Evolutionary conservation across 1,140 invertebrate species (phyloP).

Genomic region (Drosophila novamexicana): DNA sequence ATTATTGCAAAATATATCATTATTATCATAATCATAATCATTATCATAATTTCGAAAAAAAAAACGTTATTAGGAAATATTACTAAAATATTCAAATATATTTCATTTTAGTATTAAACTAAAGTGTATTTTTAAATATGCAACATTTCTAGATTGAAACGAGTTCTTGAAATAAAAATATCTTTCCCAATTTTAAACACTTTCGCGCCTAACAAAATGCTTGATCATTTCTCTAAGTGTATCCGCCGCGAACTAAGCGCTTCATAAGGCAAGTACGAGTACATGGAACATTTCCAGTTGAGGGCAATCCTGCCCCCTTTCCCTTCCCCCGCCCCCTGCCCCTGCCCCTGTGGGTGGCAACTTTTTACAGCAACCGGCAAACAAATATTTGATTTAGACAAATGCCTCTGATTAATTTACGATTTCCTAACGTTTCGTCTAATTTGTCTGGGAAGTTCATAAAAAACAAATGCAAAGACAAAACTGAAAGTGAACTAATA

Average conservation of each 20-base stretch:
- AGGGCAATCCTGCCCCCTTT: background rate
- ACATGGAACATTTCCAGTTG: conserved; percentile 1
- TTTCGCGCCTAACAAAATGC: no score
- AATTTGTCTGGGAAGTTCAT: conserved; percentile 53
- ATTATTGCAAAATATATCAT: no score
- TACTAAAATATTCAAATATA: no score
- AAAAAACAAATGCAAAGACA: conserved; percentile 33
- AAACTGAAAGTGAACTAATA: background rate
- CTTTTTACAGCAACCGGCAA: conserved; percentile 59
- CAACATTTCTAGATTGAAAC: no score
- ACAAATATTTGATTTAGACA: conserved; percentile 67
- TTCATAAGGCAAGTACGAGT: background rate
- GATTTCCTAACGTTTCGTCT: conserved; percentile 56
- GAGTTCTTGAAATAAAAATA: no score
- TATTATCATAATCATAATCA: no score
- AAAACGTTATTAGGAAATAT: no score
- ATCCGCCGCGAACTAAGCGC: background rate
- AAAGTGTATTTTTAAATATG: background rate
- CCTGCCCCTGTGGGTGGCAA: conserved; percentile 43
- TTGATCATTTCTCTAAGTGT: background rate
- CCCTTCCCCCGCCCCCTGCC: background rate
- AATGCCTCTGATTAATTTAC: conserved; percentile 65
- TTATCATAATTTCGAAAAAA: no score
- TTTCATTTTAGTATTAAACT: no score
- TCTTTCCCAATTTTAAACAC: no score